Conservation (phyloP, 2,113 vertebrate species). For the Merops nubicus region DNA sequence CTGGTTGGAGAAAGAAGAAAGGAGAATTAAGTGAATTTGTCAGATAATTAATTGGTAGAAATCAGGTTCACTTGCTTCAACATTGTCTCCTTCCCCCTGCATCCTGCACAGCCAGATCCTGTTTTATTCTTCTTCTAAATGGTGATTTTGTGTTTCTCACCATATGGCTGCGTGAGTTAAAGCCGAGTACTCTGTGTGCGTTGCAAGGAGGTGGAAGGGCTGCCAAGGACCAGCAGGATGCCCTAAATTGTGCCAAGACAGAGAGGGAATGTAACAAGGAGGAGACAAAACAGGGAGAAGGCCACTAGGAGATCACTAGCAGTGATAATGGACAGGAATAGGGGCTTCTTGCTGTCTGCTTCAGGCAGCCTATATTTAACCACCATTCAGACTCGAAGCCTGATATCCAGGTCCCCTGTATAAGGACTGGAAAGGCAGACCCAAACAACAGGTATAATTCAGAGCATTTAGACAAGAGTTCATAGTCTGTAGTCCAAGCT, state of each 20-base stretch:
- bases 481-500: neutral
- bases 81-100: neutral
- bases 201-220: neutral
- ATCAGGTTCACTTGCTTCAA: neutral
- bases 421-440: neutral
- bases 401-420: neutral
- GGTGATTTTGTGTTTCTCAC: neutral
- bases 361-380: neutral
- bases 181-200: neutral
- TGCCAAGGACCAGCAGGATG: neutral
- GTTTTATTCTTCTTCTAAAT: neutral
- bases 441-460: neutral
- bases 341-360: neutral
- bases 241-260: neutral
- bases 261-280: neutral
- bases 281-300: neutral
- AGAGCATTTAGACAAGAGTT: neutral
- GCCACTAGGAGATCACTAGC: neutral
- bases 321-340: neutral
- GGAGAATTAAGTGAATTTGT: neutral
- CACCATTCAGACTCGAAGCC: neutral
- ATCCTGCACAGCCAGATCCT: neutral
- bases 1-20: neutral
- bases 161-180: neutral
- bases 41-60: neutral